phyloP scores from a whole-genome alignment of 2,797 vertebrate genomes.

The Xerus rutilus region DNA sequence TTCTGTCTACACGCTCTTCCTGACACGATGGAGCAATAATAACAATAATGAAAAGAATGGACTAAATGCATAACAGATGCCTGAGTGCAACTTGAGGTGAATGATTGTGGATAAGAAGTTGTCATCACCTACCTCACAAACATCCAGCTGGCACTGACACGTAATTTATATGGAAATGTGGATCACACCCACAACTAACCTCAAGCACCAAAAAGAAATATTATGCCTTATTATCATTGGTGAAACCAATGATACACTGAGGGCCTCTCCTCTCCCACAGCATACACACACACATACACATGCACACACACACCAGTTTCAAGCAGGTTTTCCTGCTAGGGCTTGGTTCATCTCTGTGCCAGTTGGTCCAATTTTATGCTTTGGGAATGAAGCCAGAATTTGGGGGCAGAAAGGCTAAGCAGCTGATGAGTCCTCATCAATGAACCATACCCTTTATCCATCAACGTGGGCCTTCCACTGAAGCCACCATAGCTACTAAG shows the following conservation, averaged over 20 bases:
- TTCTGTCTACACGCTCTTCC: slow-evolving; percentile 47
- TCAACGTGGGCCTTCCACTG: neutral
- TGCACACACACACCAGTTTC: neutral
- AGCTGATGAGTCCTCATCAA: neutral
- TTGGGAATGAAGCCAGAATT: neutral
- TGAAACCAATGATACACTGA: neutral
- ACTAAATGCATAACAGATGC: slow-evolving; percentile 71
- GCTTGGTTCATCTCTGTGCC: neutral
- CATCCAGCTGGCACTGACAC: slow-evolving; percentile 25
- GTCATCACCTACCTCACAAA: slow-evolving; percentile 32
- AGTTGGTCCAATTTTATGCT: neutral
- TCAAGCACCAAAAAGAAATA: neutral
- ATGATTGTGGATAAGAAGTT: slow-evolving; percentile 27
- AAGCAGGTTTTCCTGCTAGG: neutral
- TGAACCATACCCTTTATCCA: neutral
- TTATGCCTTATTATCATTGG: neutral
- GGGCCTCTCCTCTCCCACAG: too few relatives aligned
- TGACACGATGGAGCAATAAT: neutral
- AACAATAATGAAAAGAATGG: slow-evolving; percentile 40
- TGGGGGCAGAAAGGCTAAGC: neutral
- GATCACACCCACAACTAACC: neutral
- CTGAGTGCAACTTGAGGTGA: slow-evolving; percentile 63
- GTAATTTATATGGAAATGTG: neutral
- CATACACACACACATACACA: neutral
- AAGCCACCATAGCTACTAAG: neutral